Percentiles rank a stretch among this genome's conserved stretches.
Evolutionary conservation across 2,797 vertebrate species (phyloP).

Genomic region (Macroramphosus scolopax): DNA sequence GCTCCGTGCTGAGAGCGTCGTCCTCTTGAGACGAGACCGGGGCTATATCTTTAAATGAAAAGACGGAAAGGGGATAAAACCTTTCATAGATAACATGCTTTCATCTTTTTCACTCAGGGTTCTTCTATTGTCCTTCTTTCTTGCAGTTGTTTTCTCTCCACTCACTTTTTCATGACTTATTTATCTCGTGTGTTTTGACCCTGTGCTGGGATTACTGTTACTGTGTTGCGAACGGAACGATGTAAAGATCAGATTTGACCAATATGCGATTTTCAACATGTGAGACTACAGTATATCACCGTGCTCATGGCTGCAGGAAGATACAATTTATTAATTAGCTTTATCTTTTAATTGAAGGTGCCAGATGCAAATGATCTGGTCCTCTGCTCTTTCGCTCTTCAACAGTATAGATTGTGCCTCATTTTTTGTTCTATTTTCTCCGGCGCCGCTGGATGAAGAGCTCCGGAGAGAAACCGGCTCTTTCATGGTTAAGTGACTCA

Average conservation of each 20-base stretch:
- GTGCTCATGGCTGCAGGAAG: background rate
- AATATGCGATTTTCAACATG: slow-evolving; percentile 25
- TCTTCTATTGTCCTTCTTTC: slow-evolving; percentile 54
- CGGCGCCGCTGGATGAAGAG: too few species aligned
- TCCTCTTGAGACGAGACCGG: slow-evolving; percentile 50
- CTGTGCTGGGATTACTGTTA: slow-evolving; percentile 53
- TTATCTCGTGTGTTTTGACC: slow-evolving; percentile 60
- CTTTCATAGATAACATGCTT: slow-evolving; percentile 54
- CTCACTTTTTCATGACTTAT: slow-evolving; percentile 64
- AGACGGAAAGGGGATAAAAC: slow-evolving; percentile 51
- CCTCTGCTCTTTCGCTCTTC: too few species aligned
- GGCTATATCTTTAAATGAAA: slow-evolving; percentile 69
- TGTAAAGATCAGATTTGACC: slow-evolving; percentile 36
- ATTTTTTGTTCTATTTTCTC: too few species aligned
- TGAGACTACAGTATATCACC: slow-evolving; percentile 9
- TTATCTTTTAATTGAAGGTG: slow-evolving; percentile 1
- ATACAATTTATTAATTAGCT: slow-evolving; percentile 4
- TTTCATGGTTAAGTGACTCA: too few species aligned
- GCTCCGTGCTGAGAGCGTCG: slow-evolving; percentile 44
- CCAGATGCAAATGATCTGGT: slow-evolving; percentile 15
- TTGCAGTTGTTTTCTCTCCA: slow-evolving; percentile 54
- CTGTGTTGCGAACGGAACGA: slow-evolving; percentile 49
- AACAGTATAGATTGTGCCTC: too few species aligned
- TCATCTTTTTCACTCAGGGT: slow-evolving; percentile 50
- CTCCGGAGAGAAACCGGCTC: too few species aligned